phyloP scores from a whole-genome alignment of 2,797 vertebrate species.

The Sebastes vulpes region DNA sequence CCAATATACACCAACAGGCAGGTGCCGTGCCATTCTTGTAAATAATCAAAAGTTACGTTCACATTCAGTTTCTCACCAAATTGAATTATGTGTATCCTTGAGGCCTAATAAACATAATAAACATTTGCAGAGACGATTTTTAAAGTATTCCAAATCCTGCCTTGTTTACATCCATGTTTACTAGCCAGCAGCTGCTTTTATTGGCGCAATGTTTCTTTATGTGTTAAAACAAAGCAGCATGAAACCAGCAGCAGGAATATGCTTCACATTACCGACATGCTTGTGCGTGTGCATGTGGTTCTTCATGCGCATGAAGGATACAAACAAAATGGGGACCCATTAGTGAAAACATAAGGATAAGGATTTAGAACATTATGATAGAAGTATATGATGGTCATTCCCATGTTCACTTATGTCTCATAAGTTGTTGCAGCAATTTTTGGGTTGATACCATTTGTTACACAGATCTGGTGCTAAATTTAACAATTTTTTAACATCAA shows the following conservation, averaged over 20 bases:
- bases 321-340: background rate
- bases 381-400: too few species aligned
- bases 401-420: too few species aligned
- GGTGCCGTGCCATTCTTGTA: background rate
- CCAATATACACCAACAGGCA: background rate
- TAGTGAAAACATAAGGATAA: background rate
- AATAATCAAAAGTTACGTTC: background rate
- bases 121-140: background rate
- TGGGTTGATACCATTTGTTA: too few species aligned
- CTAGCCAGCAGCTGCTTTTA: background rate
- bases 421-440: too few species aligned
- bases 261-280: background rate
- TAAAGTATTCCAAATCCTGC: background rate
- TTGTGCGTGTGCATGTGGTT: background rate
- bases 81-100: background rate
- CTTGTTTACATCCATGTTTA: background rate
- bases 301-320: background rate
- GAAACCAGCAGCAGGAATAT: fast-evolving
- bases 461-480: too few species aligned
- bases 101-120: background rate
- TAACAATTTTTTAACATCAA: too few species aligned
- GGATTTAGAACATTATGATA: too few species aligned
- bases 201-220: background rate
- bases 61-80: background rate
- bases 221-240: background rate